Base-by-base conservation (phyloP, 2,888 invertebrate species). In the Cerastis rubricosa region DNA sequence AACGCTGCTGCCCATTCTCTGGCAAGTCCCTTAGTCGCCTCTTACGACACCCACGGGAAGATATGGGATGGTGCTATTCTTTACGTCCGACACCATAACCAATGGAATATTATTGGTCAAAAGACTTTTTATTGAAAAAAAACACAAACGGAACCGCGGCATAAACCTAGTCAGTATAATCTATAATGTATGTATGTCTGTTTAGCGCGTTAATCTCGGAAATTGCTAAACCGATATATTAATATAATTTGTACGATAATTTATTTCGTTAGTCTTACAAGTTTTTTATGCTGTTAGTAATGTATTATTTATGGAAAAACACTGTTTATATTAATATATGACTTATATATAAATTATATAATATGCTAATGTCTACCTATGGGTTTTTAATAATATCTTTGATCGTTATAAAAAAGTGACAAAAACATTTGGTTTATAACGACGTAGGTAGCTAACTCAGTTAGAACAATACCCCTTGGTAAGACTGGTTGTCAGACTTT, bases 221-320 rank as follows among this genome's bases (percentile, higher is more conserved):
- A 76, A 76, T 49, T 25, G 47, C 76, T 57, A n/a, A 54, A 76
- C 35, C n/a, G 25, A 35, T 35, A 35, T 35, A 79, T 70, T 17
- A 61, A 54, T 29, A n/a, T n/a, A 63, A 57, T 59, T 71, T 40
- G 17, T 29, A 25, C 1, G 2, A 25, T 49, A n/a, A 61, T 59
- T 59, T 67, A 49, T 59, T 77, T 49, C 59, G 1, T 51, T 49
- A 59, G 29, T 49, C 19, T 45, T 12, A 43, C 67, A 22, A 51
- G 45, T 8, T 45, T 76, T 78, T 80, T 45, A 29, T 40, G 9
- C 9, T 22, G 7, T 17, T 17, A 6, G 0, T 19, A 11, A 8
- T 40, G 0, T 35, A 2, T 69, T 43, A 19, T 64, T 35, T 65
- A 80, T 78, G 81, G 65, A 59, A 74, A 78, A 80, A n/a, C 17